phyloP scores from a whole-genome alignment of 37 sponge, comb jelly and placozoan genomes.

The Chondrosia reniformis region DNA sequence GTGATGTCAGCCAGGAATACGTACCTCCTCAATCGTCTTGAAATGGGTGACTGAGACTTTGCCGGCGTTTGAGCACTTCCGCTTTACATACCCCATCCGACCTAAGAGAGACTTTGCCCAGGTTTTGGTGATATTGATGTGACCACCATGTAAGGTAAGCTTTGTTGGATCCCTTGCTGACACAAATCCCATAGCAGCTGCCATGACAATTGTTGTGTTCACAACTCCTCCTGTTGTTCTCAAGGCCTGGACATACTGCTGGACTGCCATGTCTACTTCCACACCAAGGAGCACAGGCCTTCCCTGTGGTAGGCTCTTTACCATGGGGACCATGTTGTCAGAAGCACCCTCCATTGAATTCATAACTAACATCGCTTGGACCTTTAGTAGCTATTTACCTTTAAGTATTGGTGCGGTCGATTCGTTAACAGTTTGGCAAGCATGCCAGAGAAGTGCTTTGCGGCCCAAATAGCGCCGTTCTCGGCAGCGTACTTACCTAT shows the following conservation, averaged over 20 bases:
- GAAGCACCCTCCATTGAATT: background rate
- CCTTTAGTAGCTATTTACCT: background rate
- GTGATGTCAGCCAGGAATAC: conserved; percentile 32
- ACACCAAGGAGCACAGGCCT: conserved; percentile 21
- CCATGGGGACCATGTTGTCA: background rate
- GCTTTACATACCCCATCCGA: conserved; percentile 19
- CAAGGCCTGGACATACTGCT: conserved; percentile 2
- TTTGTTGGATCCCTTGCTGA: background rate
- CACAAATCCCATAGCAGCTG: conserved; percentile 21
- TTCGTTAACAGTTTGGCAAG: conserved; percentile 1
- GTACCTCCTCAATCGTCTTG: conserved; percentile 5
- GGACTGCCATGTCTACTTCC: conserved; percentile 13
- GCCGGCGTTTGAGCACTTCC: conserved; percentile 31
- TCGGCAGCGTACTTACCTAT: conserved; percentile 16
- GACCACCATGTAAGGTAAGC: conserved; percentile 10
- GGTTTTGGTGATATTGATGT: conserved; percentile 6
- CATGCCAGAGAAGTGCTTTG: conserved; percentile 1
- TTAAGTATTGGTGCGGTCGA: background rate
- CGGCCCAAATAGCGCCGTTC: conserved; percentile 3
- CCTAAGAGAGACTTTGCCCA: background rate
- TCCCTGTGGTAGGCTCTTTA: conserved; percentile 15
- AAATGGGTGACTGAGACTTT: conserved; percentile 16
- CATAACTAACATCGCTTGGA: background rate
- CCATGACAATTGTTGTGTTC: conserved; percentile 21
- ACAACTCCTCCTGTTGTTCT: conserved; percentile 17